phyloP scores from a whole-genome alignment of 2,888 invertebrate genomes.

The Cactoblastis cactorum region DNA sequence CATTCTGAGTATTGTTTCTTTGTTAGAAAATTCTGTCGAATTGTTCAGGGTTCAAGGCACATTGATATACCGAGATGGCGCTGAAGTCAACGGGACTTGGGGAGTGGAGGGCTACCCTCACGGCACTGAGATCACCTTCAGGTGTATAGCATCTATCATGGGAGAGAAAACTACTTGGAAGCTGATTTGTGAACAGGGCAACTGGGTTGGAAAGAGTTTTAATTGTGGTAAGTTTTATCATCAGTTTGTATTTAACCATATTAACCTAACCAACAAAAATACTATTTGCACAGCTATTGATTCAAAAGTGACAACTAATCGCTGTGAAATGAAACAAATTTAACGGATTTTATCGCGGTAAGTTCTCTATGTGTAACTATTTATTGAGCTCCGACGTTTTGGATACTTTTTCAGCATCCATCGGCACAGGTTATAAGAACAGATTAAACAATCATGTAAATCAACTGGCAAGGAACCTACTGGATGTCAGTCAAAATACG shows the following conservation, averaged over 20 bases:
- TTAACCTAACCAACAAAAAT: too few relatives aligned
- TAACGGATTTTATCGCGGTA: too few relatives aligned
- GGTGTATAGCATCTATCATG: constrained; percentile 89
- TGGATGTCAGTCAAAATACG: too few relatives aligned
- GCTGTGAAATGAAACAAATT: too few relatives aligned
- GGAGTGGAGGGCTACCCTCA: constrained; percentile 85
- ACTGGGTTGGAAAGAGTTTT: constrained; percentile 89
- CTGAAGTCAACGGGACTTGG: constrained; percentile 82
- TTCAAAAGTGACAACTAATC: too few relatives aligned
- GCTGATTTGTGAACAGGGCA: constrained; percentile 90
- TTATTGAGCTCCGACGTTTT: too few relatives aligned
- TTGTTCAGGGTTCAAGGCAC: constrained; percentile 85
- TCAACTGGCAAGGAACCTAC: too few relatives aligned
- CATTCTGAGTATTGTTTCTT: background rate
- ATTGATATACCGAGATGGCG: constrained; percentile 85
- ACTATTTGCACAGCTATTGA: too few relatives aligned
- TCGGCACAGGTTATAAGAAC: too few relatives aligned
- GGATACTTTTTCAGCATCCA: too few relatives aligned
- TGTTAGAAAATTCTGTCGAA: constrained; percentile 7
- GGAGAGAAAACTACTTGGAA: constrained; percentile 92
- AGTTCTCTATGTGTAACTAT: too few relatives aligned
- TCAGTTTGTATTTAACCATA: background rate
- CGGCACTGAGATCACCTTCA: constrained; percentile 90
- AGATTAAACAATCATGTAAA: too few relatives aligned
- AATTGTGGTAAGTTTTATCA: constrained; percentile 82